Evolutionary conservation across 2,797 vertebrate species (phyloP).

Genomic region (Lophius americanus): DNA sequence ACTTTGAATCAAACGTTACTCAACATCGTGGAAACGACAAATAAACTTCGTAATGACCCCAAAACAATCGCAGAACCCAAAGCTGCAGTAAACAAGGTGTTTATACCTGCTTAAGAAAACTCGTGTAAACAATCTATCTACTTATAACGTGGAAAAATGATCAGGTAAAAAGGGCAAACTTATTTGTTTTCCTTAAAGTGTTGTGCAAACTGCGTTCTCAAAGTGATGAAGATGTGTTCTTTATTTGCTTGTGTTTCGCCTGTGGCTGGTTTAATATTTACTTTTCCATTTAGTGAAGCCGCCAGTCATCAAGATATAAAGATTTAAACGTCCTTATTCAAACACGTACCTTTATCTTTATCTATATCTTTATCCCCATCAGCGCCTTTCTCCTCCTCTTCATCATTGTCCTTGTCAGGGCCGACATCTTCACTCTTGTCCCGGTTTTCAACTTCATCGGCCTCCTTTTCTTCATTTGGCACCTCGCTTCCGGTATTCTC

Average conservation of each 20-base stretch:
- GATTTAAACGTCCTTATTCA: slow-evolving; percentile 23
- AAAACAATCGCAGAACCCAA: neutral
- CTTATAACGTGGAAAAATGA: too few species aligned
- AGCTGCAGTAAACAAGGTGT: neutral
- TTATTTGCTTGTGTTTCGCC: too few species aligned
- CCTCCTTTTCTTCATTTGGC: slow-evolving; percentile 36
- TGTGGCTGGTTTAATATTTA: neutral
- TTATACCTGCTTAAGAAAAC: neutral
- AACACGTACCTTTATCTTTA: slow-evolving; percentile 52
- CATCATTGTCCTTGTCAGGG: slow-evolving; percentile 19
- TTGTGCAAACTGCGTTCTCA: too few species aligned
- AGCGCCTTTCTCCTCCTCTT: slow-evolving; percentile 31
- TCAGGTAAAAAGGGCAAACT: too few species aligned
- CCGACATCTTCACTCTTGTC: slow-evolving; percentile 40
- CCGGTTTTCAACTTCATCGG: slow-evolving; percentile 41
- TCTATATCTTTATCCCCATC: slow-evolving; percentile 18
- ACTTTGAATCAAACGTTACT: too few species aligned
- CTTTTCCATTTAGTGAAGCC: slow-evolving; percentile 20
- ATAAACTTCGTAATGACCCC: too few species aligned
- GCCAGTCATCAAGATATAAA: slow-evolving; percentile 18
- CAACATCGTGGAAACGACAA: too few species aligned
- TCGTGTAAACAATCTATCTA: too few species aligned
- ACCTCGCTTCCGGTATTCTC: slow-evolving; percentile 48
- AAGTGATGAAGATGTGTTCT: too few species aligned
- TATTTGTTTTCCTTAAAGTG: too few species aligned